phyloP scores from a whole-genome alignment of 30 jellyfish, hydroid and myxozoan species.

The Turritopsis dohrnii region DNA sequence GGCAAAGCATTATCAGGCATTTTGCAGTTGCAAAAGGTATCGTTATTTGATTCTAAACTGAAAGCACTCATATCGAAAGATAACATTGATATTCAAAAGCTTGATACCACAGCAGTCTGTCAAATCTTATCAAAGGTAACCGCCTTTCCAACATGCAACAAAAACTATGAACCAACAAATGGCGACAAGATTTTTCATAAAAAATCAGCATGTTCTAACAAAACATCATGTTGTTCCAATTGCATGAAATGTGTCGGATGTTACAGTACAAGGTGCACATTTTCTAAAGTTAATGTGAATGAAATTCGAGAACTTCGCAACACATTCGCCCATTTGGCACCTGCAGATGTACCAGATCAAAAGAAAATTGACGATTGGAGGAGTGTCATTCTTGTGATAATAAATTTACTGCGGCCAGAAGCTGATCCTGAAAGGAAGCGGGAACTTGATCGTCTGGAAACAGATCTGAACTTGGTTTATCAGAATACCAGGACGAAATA shows the following conservation, averaged over 20 bases:
- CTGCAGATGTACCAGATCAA: neutral
- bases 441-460: neutral
- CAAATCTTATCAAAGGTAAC: neutral
- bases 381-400: neutral
- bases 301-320: neutral
- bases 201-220: neutral
- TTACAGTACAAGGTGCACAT: neutral
- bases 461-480: neutral
- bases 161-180: neutral
- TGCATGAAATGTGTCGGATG: neutral
- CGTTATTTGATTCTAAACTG: neutral
- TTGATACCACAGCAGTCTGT: neutral
- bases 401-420: neutral
- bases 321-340: neutral
- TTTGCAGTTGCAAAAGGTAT: neutral
- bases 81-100: neutral
- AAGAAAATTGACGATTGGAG: neutral
- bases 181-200: neutral
- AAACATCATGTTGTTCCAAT: neutral
- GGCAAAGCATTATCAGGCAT: neutral
- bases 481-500: neutral
- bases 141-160: neutral
- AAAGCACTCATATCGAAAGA: neutral
- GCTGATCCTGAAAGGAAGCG: neutral
- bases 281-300: neutral